Evolutionary conservation across 2,113 vertebrate species (phyloP).

Genomic region (Meriones unguiculatus): DNA sequence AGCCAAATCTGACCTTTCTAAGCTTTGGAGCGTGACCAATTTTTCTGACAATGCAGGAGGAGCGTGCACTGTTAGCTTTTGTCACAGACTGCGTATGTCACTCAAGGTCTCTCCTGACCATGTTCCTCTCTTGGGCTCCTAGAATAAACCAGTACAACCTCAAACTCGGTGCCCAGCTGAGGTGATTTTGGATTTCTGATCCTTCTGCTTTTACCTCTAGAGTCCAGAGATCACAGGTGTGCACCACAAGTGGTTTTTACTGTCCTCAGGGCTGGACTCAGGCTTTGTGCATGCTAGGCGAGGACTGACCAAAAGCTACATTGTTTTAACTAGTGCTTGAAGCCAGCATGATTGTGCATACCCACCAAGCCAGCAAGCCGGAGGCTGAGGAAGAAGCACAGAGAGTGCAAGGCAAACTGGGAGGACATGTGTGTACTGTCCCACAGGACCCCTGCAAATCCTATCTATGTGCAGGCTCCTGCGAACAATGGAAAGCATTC

Average conservation of each 20-base stretch:
- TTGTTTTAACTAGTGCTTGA: not conserved
- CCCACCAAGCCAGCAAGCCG: not conserved
- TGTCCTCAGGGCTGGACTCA: not conserved
- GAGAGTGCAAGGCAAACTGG: not conserved
- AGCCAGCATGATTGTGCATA: not conserved
- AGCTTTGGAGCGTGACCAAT: not conserved
- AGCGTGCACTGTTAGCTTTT: not conserved
- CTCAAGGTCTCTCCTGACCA: not conserved
- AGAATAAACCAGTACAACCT: not conserved
- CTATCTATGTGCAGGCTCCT: not conserved
- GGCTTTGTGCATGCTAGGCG: not conserved
- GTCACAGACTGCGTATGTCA: not conserved
- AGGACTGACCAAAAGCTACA: not conserved
- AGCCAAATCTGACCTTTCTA: not conserved
- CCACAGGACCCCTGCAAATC: not conserved
- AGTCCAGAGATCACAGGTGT: not conserved
- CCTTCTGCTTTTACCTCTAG: not conserved
- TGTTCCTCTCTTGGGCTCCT: not conserved
- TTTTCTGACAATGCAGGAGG: not conserved
- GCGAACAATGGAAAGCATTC: accelerated
- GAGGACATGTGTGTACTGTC: not conserved
- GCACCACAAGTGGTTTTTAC: not conserved
- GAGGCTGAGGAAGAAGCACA: not conserved
- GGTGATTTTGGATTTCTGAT: not conserved
- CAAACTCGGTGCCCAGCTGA: not conserved